Percentiles rank a stretch among this genome's conserved stretches.
These are phyloP conservation scores for Lacerta viridis DNA, from an alignment of 2,797 vertebrate species.

Conservation along the genomic window DNA sequence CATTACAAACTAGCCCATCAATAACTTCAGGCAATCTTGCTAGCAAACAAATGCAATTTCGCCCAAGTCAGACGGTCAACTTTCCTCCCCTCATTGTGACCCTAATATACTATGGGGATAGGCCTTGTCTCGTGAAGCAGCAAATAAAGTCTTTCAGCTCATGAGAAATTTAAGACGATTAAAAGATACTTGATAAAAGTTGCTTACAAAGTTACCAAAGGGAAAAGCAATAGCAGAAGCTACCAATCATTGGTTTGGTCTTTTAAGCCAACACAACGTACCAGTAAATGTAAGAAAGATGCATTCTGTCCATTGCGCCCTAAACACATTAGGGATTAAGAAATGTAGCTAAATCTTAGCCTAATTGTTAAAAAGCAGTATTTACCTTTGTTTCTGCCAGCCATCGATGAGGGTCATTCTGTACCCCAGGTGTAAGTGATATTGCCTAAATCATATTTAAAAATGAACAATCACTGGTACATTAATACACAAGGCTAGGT, in stretches of 20 bases:
- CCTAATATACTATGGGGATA: constrained; percentile 45
- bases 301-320: constrained; percentile 18
- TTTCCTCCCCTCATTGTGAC: constrained; percentile 40
- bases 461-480: background rate
- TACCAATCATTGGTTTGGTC: constrained; percentile 63
- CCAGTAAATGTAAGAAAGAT: background rate
- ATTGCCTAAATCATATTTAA: constrained; percentile 81
- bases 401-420: constrained; percentile 91
- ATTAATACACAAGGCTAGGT: background rate
- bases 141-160: constrained; percentile 56
- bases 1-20: constrained; percentile 62
- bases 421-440: constrained; percentile 84
- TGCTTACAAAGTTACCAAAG: constrained; percentile 59
- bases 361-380: constrained; percentile 16
- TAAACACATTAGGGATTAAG: constrained; percentile 9
- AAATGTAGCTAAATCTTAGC: constrained; percentile 4
- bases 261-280: constrained; percentile 53
- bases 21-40: constrained; percentile 65
- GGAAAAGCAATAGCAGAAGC: constrained; percentile 63
- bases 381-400: constrained; percentile 95
- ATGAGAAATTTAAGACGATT: constrained; percentile 65
- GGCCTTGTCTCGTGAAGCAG: constrained; percentile 51
- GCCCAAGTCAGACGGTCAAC: constrained; percentile 60
- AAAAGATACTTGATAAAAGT: constrained; percentile 61
- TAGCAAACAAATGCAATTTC: constrained; percentile 69